Evolutionary conservation across 1,140 invertebrate genomes (phyloP).

Genomic region (Heliconius hewitsoni): DNA sequence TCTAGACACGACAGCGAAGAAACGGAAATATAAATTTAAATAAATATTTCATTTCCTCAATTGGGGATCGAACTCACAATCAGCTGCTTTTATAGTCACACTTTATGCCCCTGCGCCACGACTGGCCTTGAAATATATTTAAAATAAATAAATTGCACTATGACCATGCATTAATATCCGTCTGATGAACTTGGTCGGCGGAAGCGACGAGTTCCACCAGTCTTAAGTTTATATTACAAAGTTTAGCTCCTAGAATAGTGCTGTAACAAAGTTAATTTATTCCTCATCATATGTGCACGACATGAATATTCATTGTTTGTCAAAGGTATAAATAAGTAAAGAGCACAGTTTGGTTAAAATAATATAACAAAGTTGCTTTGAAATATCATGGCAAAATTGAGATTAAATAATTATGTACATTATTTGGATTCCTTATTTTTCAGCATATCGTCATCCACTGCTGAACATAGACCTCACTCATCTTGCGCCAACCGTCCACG

Average conservation of each 20-base stretch:
- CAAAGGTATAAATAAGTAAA: background rate
- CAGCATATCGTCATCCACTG: background rate
- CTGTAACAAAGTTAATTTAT: conserved; percentile 19
- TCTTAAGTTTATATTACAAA: conserved; percentile 19
- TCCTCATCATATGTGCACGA: conserved; percentile 11
- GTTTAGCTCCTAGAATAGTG: conserved; percentile 19
- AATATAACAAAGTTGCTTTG: background rate
- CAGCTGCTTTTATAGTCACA: no score
- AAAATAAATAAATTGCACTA: background rate
- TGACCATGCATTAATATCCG: conserved; percentile 12
- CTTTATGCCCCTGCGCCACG: no score
- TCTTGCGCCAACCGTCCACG: background rate
- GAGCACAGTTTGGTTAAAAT: background rate
- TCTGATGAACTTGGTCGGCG: conserved; percentile 21
- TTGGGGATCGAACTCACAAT: no score
- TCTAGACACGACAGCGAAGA: no score
- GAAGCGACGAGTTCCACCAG: conserved; percentile 22
- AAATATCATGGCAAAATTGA: background rate
- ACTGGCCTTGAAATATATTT: background rate
- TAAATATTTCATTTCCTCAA: no score
- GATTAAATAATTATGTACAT: background rate
- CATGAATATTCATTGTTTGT: conserved; percentile 16
- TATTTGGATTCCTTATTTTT: no score
- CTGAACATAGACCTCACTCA: background rate
- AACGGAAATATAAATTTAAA: no score